Evolutionary conservation across 1,140 invertebrate genomes (phyloP).

Genomic region (Heliconius congener): DNA sequence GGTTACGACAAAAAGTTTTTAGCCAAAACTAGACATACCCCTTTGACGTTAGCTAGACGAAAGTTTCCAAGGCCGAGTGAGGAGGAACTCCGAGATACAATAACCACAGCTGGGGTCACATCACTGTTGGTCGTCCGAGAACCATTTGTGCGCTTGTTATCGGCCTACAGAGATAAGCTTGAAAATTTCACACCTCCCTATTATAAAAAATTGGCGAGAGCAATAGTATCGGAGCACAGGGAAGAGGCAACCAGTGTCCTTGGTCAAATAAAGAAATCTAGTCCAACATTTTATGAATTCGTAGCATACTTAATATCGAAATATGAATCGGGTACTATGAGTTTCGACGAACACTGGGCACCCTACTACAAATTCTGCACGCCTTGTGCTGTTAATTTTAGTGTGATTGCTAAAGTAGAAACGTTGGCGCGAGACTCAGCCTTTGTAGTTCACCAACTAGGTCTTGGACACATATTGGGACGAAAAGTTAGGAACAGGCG

Average conservation of each 20-base stretch:
- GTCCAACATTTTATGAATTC: conserved; percentile 88
- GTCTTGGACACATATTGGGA: conserved; percentile 82
- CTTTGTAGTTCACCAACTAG: conserved; percentile 84
- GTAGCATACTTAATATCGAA: conserved; percentile 83
- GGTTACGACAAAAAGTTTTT: conserved; percentile 84
- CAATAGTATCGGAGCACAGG: conserved; percentile 84
- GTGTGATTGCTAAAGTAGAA: conserved; percentile 85
- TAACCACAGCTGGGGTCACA: conserved; percentile 81
- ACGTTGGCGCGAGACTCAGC: conserved; percentile 86
- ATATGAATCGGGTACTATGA: conserved; percentile 62
- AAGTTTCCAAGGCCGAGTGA: conserved; percentile 83
- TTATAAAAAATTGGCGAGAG: conserved; percentile 86
- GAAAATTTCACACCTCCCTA: conserved; percentile 86
- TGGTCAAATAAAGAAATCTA: conserved; percentile 68
- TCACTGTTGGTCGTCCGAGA: conserved; percentile 93
- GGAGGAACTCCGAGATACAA: conserved; percentile 77
- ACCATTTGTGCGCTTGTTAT: conserved; percentile 94
- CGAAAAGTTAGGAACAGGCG: conserved; percentile 79
- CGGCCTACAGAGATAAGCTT: conserved; percentile 95
- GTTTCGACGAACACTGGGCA: conserved; percentile 88
- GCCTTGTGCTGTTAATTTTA: conserved; percentile 87
- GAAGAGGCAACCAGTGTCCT: conserved; percentile 64
- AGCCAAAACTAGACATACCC: conserved; percentile 81
- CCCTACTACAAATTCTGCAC: conserved; percentile 88
- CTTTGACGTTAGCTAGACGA: conserved; percentile 83